These are phyloP conservation scores for Amblyornis subalaris DNA, from an alignment of 2,113 vertebrate species.

Conservation along the genomic window DNA sequence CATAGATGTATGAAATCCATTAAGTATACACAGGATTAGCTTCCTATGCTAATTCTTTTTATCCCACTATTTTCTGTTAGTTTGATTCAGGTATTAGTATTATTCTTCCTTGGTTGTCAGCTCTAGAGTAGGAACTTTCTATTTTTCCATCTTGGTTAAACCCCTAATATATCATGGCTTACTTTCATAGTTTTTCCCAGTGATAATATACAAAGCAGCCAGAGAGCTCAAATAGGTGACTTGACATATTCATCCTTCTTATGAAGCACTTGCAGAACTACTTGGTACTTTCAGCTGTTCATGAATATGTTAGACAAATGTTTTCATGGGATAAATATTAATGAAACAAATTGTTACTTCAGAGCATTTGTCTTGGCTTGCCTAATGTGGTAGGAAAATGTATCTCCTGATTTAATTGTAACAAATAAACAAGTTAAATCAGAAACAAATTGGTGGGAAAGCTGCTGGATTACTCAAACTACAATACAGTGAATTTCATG, in stretches of 20 bases:
- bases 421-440: neutral
- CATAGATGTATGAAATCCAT: neutral
- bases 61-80: neutral
- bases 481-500: neutral
- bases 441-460: neutral
- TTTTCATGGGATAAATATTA: neutral
- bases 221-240: neutral
- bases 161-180: neutral
- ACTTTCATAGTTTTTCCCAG: neutral
- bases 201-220: neutral
- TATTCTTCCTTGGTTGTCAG: neutral
- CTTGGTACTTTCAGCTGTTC: neutral
- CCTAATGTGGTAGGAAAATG: neutral
- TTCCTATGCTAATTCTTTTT: neutral
- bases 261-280: neutral
- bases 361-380: neutral
- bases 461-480: neutral
- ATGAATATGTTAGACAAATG: neutral
- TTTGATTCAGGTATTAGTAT: neutral
- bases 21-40: neutral
- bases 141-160: neutral
- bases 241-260: neutral
- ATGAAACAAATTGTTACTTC: neutral
- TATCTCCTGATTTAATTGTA: neutral
- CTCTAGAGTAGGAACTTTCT: neutral